A percentile compares a stretch with the other conserved stretches of the same genome.
These are phyloP conservation scores for Cyclargus thomasi DNA, from an alignment of 1,140 invertebrate species.

Conservation along the genomic window DNA sequence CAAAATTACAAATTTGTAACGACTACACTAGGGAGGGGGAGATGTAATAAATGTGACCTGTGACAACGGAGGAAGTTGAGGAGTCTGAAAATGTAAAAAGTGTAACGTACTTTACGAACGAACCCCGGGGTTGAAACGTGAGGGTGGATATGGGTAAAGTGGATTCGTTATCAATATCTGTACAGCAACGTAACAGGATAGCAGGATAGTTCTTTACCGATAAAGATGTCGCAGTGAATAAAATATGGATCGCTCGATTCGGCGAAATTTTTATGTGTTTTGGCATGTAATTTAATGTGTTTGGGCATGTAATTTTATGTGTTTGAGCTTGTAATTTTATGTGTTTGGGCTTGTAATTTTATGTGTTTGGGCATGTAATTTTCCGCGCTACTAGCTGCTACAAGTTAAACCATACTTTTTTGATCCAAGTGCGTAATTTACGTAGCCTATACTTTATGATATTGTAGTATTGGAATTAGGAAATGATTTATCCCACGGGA, in stretches of 20 bases:
- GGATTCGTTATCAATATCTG: constrained; percentile 20
- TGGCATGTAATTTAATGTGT: too few relatives aligned
- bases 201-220: neutral
- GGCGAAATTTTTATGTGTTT: neutral
- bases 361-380: neutral
- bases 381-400: neutral
- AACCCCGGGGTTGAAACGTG: constrained; percentile 21
- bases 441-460: too few relatives aligned
- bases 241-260: neutral
- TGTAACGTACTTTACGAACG: too few relatives aligned
- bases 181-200: neutral
- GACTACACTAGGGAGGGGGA: too few relatives aligned
- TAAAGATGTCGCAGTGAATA: neutral
- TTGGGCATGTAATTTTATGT: neutral
- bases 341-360: too few relatives aligned
- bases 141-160: constrained; percentile 25
- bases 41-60: too few relatives aligned
- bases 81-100: too few relatives aligned
- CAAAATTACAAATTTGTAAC: too few relatives aligned
- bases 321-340: too few relatives aligned
- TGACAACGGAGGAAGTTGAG: too few relatives aligned
- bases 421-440: neutral
- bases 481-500: too few relatives aligned
- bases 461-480: too few relatives aligned
- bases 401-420: neutral